A percentile compares a stretch with the other conserved stretches of the same genome.
phyloP scores from a whole-genome alignment of 2,113 vertebrate genomes.

The Pseudopodoces humilis region DNA sequence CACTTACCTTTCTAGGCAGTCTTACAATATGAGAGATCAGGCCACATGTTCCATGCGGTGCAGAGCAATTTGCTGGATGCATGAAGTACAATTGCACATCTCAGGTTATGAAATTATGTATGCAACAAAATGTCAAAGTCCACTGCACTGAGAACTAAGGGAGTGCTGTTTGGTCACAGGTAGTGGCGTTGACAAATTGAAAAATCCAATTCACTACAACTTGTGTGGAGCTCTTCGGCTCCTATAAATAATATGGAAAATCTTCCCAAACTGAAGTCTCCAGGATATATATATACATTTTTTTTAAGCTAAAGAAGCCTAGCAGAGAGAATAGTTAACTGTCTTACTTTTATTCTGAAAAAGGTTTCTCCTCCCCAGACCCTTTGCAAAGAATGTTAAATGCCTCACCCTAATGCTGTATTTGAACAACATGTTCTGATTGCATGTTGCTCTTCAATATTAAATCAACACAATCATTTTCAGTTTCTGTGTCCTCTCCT shows the following conservation, averaged over 20 bases:
- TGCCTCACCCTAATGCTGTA: not conserved
- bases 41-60: not conserved
- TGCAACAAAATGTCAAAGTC: slow-evolving; percentile 8
- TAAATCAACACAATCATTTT: slow-evolving; percentile 19
- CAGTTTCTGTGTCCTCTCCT: not conserved
- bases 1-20: not conserved
- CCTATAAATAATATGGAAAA: not conserved
- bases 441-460: not conserved
- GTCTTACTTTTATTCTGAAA: not conserved
- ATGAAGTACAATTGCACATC: not conserved
- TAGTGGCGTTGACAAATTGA: not conserved
- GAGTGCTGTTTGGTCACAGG: not conserved
- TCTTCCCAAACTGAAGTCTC: not conserved
- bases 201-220: not conserved
- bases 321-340: not conserved
- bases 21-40: not conserved
- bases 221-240: not conserved
- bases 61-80: not conserved
- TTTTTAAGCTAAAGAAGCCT: not conserved
- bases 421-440: not conserved
- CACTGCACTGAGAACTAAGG: not conserved
- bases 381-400: not conserved
- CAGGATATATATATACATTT: no score
- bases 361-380: not conserved
- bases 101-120: slow-evolving; percentile 8